Evolutionary conservation across 2,113 vertebrate genomes (phyloP).

Genomic region (Anhinga rufa): DNA sequence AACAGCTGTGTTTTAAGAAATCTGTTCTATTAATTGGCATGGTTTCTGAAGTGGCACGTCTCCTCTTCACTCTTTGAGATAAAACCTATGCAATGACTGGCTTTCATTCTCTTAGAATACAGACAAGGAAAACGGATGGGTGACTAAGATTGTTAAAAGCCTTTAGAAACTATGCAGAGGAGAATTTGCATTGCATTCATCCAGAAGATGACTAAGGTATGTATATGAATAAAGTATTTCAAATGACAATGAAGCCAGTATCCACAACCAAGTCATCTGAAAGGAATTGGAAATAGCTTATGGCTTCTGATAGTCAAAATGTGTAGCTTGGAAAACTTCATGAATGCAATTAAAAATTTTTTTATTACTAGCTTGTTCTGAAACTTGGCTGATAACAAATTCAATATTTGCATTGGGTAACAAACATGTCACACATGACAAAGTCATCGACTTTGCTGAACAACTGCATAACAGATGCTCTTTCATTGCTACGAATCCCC

Average conservation of each 20-base stretch:
- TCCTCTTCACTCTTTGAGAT: background rate
- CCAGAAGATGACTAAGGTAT: background rate
- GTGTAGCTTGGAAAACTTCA: background rate
- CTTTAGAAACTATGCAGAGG: background rate
- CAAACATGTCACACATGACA: background rate
- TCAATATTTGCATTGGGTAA: accelerated
- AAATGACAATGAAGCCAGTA: background rate
- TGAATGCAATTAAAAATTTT: background rate
- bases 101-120: background rate
- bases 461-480: background rate
- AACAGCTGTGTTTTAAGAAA: background rate
- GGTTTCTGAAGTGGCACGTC: background rate
- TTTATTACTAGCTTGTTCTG: background rate
- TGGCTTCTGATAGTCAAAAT: background rate
- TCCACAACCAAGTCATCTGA: background rate
- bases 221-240: background rate
- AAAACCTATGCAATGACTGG: background rate
- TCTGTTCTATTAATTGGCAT: background rate
- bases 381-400: background rate
- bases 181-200: background rate
- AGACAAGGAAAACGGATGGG: background rate
- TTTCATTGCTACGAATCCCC: background rate
- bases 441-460: background rate
- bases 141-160: background rate
- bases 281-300: background rate